Percentiles rank a stretch among this genome's conserved stretches.
Conservation (phyloP, 2,888 invertebrate species). For the Drosophila villosipedis region DNA sequence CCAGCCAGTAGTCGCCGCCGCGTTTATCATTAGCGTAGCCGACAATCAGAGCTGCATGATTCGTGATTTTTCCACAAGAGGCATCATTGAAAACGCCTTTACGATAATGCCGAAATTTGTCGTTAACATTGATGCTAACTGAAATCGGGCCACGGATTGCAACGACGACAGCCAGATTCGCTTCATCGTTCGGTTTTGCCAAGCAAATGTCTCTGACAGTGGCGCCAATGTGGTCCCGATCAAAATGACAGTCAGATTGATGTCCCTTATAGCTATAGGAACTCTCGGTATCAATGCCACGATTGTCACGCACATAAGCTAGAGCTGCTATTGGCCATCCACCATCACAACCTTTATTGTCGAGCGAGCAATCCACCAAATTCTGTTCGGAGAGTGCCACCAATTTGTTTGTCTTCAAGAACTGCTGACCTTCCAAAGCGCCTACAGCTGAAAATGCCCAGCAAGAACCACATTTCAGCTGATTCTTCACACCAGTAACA, state of each 20-base stretch:
- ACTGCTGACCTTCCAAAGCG: conserved; percentile 94
- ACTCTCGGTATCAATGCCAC: conserved; percentile 94
- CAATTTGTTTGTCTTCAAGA: conserved; percentile 90
- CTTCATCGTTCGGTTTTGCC: conserved; percentile 89
- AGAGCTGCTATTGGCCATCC: conserved; percentile 90
- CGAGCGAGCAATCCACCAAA: conserved; percentile 93
- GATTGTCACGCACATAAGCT: conserved; percentile 91
- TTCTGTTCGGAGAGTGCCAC: conserved; percentile 96
- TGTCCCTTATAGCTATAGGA: conserved; percentile 94
- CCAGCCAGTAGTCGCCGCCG: conserved; percentile 88
- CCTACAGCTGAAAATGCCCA: conserved; percentile 98
- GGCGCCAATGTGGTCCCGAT: conserved; percentile 89
- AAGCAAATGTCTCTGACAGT: conserved; percentile 90
- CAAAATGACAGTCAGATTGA: conserved; percentile 88
- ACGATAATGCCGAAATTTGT: conserved; percentile 92
- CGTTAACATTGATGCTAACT: conserved; percentile 94
- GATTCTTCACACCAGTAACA: conserved; percentile 94
- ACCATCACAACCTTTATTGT: conserved; percentile 92
- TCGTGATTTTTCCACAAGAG: conserved; percentile 88
- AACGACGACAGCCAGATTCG: conserved; percentile 90
- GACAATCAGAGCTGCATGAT: conserved; percentile 89
- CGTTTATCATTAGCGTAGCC: conserved; percentile 82
- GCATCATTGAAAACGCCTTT: conserved; percentile 92
- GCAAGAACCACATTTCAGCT: conserved; percentile 94
- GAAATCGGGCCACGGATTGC: conserved; percentile 93